Conservation (phyloP, 2,888 invertebrate species). For the Monopis laevigella region DNA sequence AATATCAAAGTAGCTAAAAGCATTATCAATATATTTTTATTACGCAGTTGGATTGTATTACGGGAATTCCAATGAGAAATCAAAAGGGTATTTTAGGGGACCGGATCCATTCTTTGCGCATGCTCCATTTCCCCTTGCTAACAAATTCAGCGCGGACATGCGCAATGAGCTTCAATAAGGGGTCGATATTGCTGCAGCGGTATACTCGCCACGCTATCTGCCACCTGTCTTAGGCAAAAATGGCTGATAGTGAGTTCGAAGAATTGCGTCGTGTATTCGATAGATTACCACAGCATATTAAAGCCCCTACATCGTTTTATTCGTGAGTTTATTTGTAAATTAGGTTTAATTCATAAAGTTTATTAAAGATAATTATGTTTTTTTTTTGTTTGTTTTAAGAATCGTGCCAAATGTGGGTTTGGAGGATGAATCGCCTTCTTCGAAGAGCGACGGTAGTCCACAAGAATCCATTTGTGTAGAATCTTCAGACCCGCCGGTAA, state of each 20-base stretch:
- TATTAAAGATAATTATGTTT: constrained; percentile 8
- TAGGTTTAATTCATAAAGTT: not conserved
- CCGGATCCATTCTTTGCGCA: not conserved
- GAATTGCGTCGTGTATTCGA: constrained; percentile 90
- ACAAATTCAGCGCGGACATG: constrained; percentile 1
- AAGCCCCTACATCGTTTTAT: constrained; percentile 84
- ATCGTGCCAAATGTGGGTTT: constrained; percentile 85
- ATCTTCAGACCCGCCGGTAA: constrained; percentile 45
- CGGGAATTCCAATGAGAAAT: too few relatives aligned
- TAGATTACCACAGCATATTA: constrained; percentile 79
- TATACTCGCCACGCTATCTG: constrained; percentile 33
- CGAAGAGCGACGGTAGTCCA: constrained; percentile 77
- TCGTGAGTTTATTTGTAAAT: constrained; percentile 74
- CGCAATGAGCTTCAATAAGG: not conserved
- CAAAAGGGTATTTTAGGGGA: too few relatives aligned
- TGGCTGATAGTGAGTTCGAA: constrained; percentile 95
- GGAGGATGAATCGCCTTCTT: constrained; percentile 84
- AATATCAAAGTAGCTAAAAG: too few relatives aligned
- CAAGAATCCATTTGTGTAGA: constrained; percentile 68
- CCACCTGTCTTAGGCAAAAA: constrained; percentile 76
- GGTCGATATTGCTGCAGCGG: constrained; percentile 47
- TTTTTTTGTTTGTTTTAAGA: constrained; percentile 47
- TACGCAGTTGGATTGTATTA: too few relatives aligned
- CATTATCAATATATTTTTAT: too few relatives aligned
- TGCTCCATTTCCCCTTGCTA: constrained; percentile 1